Base-by-base conservation (phyloP, 2,797 vertebrate species). In the Synanceia verrucosa region DNA sequence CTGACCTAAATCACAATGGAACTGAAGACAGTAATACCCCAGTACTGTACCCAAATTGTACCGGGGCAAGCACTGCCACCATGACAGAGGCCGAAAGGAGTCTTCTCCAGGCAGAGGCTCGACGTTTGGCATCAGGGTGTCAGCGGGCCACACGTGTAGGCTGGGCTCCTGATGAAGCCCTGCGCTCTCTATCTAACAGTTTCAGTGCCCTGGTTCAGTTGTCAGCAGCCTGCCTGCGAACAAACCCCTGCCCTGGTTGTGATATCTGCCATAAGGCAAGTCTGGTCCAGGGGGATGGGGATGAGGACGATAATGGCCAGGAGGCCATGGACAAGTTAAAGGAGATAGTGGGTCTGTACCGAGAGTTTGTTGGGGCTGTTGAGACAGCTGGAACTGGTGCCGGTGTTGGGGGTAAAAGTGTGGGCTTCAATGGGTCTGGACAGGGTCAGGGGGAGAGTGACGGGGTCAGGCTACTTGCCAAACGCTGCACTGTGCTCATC, bases 401-500 rank as follows among this genome's bases (percentile, higher is more conserved):
- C 18, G 86, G 83, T 33, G 43, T 67, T 11, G 86, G 76, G 36
- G 51, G 71, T 47, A 89, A 78, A 67, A 87, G 68, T 21, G 56
- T 37, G 13, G 58, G 82, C 58, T 59, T 82, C 19, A 55, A 31
- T 29, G 88, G 86, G 29, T 85, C 84, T 7, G 84, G 81, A 81
- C 86, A 83, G 93, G 87, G 92, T 92, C 87, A 94, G 79, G 33
- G 85, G 73, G 78, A 94, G 77, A 81, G 82, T 0, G 93, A 95
- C 67, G 95, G 95, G 10, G 92, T 96, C 62, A 94, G 94, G 86
- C 89, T 98, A 44, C 89, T 99, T 0, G 93, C 96, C 64, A 95
- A 94, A 76, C 96, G 97, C 73, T 98, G 97, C 88, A 96, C 96
- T 0, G 96, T 97, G 63, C 95, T 99, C n/a, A 96, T 96, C 12